A percentile compares a stretch with the other conserved stretches of the same genome.
Evolutionary conservation across 2,797 vertebrate species (phyloP).

Genomic region (Oophaga sylvatica): DNA sequence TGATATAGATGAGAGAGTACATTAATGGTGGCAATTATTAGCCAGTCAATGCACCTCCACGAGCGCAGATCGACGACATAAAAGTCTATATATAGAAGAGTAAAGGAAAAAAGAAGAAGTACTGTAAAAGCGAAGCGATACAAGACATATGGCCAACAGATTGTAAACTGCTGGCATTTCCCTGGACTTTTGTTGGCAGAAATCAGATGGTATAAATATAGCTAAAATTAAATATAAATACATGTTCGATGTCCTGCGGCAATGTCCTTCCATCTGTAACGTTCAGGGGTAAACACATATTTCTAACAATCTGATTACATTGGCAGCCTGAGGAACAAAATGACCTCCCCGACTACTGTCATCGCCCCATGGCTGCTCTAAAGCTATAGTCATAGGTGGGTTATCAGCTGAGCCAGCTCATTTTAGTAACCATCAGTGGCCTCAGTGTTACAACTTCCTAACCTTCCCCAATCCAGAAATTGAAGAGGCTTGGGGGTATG

Average conservation of each 20-base stretch:
- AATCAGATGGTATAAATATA: neutral
- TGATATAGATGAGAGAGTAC: neutral
- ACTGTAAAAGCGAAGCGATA: neutral
- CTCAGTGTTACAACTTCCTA: too few species aligned
- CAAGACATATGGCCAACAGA: neutral
- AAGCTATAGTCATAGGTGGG: too few species aligned
- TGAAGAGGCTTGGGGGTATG: too few species aligned
- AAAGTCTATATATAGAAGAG: neutral
- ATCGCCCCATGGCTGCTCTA: neutral
- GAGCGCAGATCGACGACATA: too few species aligned
- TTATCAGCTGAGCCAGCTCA: too few species aligned
- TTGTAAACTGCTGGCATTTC: neutral
- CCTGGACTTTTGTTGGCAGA: neutral
- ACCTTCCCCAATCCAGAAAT: too few species aligned
- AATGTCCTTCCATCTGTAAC: neutral
- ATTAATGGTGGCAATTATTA: neutral
- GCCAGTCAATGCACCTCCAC: too few species aligned
- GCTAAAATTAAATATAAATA: neutral
- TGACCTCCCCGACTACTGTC: neutral
- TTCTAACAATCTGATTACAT: neutral
- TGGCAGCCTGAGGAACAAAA: neutral
- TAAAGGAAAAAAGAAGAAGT: neutral
- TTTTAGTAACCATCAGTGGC: too few species aligned
- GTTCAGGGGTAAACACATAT: neutral
- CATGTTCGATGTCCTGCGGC: neutral